phyloP scores from a whole-genome alignment of 2,113 vertebrate species.

The Rhea americana region DNA sequence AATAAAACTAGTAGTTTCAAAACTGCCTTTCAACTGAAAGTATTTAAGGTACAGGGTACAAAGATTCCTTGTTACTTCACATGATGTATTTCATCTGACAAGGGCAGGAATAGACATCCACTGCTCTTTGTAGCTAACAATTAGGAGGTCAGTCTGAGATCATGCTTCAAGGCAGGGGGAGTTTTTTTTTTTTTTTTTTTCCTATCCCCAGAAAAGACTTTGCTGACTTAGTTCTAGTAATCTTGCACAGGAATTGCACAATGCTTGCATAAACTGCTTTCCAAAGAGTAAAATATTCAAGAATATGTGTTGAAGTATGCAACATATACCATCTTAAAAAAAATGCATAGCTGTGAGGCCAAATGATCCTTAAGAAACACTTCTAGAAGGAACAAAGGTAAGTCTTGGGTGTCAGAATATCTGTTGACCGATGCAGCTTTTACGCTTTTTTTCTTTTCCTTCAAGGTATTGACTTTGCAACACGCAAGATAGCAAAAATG shows the following conservation, averaged over 20 bases:
- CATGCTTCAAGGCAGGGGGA: not conserved
- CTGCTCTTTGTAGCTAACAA: not conserved
- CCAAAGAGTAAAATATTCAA: not conserved
- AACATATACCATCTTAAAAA: not conserved
- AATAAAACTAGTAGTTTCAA: not conserved
- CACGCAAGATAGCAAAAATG: constrained; percentile 83
- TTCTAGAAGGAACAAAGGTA: not conserved
- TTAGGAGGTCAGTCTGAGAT: not conserved
- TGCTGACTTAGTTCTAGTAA: not conserved
- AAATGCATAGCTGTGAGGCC: not conserved
- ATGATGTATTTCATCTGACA: not conserved
- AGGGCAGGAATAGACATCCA: not conserved
- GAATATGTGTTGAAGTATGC: not conserved
- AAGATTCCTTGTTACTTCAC: not conserved
- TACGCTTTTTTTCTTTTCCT: not conserved
- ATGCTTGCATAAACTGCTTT: not conserved
- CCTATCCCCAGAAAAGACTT: not conserved
- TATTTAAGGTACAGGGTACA: not conserved
- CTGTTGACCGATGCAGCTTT: not conserved
- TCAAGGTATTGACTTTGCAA: constrained; percentile 80
- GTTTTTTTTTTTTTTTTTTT: too few species aligned
- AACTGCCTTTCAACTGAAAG: not conserved
- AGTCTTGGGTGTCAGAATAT: not conserved
- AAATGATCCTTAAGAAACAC: not conserved
- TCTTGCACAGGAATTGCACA: not conserved